phyloP scores from a whole-genome alignment of 1,140 invertebrate genomes.

The Habropoda laboriosa region DNA sequence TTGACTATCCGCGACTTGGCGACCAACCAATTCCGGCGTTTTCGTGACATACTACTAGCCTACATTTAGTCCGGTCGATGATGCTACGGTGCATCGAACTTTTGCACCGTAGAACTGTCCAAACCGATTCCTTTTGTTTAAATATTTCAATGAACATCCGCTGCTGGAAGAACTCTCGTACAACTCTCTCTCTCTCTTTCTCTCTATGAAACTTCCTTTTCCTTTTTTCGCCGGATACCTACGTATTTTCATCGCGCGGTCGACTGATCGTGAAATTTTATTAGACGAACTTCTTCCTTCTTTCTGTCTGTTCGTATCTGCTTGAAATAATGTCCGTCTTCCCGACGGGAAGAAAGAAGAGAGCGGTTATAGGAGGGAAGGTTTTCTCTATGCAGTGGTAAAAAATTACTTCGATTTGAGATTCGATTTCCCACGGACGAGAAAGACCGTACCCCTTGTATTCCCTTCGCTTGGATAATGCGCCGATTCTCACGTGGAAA shows the following conservation, averaged over 20 bases:
- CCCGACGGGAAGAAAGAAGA: background rate
- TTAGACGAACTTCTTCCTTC: background rate
- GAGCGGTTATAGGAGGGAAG: background rate
- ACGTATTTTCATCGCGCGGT: background rate
- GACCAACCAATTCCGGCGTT: slow-evolving; percentile 54
- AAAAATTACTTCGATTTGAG: slow-evolving; percentile 11
- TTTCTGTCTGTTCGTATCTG: background rate
- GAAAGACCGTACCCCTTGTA: background rate
- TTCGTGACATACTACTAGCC: slow-evolving; percentile 41
- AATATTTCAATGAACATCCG: background rate
- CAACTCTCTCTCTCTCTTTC: background rate
- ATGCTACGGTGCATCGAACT: slow-evolving; percentile 26
- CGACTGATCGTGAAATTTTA: slow-evolving; percentile 5
- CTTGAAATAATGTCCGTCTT: background rate
- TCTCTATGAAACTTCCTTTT: background rate
- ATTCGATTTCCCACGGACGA: slow-evolving; percentile 18
- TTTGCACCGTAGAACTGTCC: background rate
- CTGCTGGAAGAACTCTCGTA: background rate
- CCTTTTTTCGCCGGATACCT: background rate
- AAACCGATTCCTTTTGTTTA: slow-evolving; percentile 15
- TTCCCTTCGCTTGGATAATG: background rate
- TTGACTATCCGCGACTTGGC: slow-evolving; percentile 66
- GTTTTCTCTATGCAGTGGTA: background rate
- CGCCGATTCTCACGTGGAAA: background rate
- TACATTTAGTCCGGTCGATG: slow-evolving; percentile 27